phyloP scores from a whole-genome alignment of 2,113 vertebrate species.

The Vimba vimba region DNA sequence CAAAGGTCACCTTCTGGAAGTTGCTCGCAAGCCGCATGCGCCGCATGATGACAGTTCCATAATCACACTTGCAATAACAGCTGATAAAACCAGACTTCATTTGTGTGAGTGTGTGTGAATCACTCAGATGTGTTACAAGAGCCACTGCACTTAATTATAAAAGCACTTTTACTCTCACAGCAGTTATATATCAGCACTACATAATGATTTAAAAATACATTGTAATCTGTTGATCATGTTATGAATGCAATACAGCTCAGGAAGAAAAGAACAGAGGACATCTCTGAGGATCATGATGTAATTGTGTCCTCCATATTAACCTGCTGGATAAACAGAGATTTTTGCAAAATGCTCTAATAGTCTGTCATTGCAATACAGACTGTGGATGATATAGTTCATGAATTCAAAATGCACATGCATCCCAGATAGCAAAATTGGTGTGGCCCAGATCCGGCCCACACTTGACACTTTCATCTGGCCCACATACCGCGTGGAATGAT shows the following conservation, averaged over 20 bases:
- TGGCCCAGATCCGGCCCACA: too few relatives aligned
- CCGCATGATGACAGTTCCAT: constrained; percentile 74
- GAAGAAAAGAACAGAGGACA: background rate
- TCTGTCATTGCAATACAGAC: too few relatives aligned
- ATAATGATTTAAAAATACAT: background rate
- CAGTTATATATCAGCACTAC: background rate
- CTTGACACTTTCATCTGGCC: too few relatives aligned
- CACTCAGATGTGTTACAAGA: constrained; percentile 56
- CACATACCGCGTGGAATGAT: too few relatives aligned
- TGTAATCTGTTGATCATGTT: background rate
- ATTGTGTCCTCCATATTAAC: background rate
- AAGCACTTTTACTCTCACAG: background rate
- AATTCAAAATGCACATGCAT: background rate
- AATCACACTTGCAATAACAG: constrained; percentile 80
- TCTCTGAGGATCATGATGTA: background rate
- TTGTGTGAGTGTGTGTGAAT: constrained; percentile 59
- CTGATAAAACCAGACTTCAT: constrained; percentile 77
- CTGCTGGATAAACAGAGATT: background rate
- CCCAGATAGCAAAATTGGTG: too few relatives aligned
- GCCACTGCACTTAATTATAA: background rate
- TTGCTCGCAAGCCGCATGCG: constrained; percentile 66
- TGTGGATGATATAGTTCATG: background rate
- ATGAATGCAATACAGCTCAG: background rate
- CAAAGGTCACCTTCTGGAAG: constrained; percentile 86
- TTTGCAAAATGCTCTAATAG: too few relatives aligned